Conservation (phyloP, 2,113 vertebrate species). For the Lipophrys pholis region DNA sequence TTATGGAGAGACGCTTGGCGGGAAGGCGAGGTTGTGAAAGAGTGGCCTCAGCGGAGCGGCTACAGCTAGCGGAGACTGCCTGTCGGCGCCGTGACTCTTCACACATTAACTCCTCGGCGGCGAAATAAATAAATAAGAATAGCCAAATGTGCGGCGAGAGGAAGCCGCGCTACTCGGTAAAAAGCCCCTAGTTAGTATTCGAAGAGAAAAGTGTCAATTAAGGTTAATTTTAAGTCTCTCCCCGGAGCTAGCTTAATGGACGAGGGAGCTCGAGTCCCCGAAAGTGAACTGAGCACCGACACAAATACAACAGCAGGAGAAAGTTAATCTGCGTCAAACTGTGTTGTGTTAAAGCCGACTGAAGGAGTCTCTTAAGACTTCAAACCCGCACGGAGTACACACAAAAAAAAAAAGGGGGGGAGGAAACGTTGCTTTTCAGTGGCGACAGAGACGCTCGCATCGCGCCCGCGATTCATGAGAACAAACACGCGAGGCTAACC, state of each 20-base stretch:
- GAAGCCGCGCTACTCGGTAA: constrained; percentile 35
- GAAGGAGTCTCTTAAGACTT: constrained; percentile 28
- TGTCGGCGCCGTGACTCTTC: constrained; percentile 15
- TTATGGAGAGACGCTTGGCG: constrained; percentile 60
- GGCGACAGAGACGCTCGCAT: constrained; percentile 17
- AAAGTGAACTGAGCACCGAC: constrained; percentile 29
- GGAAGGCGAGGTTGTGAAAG: constrained; percentile 32
- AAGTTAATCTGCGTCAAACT: constrained; percentile 42
- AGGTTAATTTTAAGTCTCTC: constrained; percentile 60
- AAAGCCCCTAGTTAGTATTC: constrained; percentile 58
- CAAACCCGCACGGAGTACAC: neutral
- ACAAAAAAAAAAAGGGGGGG: neutral
- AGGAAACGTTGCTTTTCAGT: neutral
- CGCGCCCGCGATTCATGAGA: constrained; percentile 38
- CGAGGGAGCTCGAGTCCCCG: constrained; percentile 25
- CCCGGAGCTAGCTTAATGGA: constrained; percentile 60
- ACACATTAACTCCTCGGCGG: constrained; percentile 21
- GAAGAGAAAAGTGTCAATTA: constrained; percentile 59
- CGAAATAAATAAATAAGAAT: constrained; percentile 56
- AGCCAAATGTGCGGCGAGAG: constrained; percentile 32
- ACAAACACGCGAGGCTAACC: constrained; percentile 35
- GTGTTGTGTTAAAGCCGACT: constrained; percentile 18
- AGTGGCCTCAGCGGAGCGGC: constrained; percentile 13
- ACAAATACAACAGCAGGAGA: constrained; percentile 9
- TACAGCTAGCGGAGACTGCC: constrained; percentile 1